These are phyloP conservation scores for Pycnomerus fuliginosus DNA, from an alignment of 2,888 invertebrate species.

Conservation along the genomic window DNA sequence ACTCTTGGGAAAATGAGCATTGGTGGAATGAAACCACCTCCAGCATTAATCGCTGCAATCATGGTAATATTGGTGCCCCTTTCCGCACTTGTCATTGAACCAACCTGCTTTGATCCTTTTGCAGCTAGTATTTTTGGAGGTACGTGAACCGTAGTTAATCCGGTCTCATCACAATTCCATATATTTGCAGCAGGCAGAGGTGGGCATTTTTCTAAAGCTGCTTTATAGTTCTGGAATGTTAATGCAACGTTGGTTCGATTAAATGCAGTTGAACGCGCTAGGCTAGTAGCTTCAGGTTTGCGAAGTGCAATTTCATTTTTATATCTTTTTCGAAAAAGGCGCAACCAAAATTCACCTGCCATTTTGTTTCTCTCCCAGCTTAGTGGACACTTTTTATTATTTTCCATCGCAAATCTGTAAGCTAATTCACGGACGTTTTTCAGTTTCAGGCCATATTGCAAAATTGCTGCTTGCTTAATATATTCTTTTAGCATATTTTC, in stretches of 20 bases:
- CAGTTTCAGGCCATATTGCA: conserved; percentile 23
- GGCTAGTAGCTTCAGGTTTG: conserved; percentile 35
- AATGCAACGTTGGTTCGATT: conserved; percentile 26
- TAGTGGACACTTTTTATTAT: conserved; percentile 24
- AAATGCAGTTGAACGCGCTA: conserved; percentile 32
- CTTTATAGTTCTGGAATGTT: conserved; percentile 24
- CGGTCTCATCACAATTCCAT: conserved; percentile 37
- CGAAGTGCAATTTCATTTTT: conserved; percentile 26
- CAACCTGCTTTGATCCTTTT: conserved; percentile 36
- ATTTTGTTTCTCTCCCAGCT: conserved; percentile 22
- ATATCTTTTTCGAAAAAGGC: conserved; percentile 13
- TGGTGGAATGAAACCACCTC: conserved; percentile 30
- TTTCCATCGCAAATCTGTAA: conserved; percentile 26
- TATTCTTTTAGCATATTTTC: conserved; percentile 1
- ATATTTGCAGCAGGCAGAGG: conserved; percentile 27
- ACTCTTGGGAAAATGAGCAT: conserved; percentile 34
- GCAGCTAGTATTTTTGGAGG: conserved; percentile 36
- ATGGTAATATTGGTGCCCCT: conserved; percentile 29
- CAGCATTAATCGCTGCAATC: conserved; percentile 30
- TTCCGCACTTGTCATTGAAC: conserved; percentile 28
- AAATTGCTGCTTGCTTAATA: conserved; percentile 5
- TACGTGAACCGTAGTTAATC: conserved; percentile 35
- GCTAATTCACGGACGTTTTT: conserved; percentile 14
- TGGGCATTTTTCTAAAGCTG: conserved; percentile 20
- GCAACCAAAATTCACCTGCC: conserved; percentile 24